These are phyloP conservation scores for Mormyrus lacerda DNA, from an alignment of 2,113 vertebrate species.

Conservation along the genomic window DNA sequence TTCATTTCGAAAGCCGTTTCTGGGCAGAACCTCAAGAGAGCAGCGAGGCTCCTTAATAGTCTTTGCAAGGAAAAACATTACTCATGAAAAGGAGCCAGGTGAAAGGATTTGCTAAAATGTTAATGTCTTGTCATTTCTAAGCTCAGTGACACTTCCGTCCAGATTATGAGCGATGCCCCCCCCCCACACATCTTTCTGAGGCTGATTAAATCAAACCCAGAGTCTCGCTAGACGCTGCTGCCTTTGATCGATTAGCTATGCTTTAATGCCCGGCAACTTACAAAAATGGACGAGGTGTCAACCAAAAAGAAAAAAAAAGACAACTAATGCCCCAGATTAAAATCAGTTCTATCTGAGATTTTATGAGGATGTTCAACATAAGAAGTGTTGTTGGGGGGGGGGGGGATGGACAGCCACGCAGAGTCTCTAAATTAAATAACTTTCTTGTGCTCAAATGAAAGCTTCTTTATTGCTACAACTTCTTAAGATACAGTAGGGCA, in stretches of 20 bases:
- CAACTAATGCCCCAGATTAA: slow-evolving; percentile 6
- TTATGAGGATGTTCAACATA: not conserved
- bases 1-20: not conserved
- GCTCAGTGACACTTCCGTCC: slow-evolving; percentile 8
- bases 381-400: not conserved
- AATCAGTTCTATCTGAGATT: not conserved
- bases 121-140: slow-evolving; percentile 13
- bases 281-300: not conserved
- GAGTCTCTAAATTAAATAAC: slow-evolving; percentile 1
- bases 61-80: not conserved
- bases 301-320: not conserved
- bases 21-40: slow-evolving; percentile 4
- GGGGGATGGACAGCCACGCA: not conserved
- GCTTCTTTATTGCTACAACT: not conserved
- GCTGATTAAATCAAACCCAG: slow-evolving; percentile 29
- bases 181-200: slow-evolving; percentile 23
- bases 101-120: slow-evolving; percentile 7
- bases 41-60: slow-evolving; percentile 6
- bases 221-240: slow-evolving; percentile 15
- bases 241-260: slow-evolving; percentile 42
- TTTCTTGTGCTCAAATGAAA: not conserved
- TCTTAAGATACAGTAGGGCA: not conserved
- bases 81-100: not conserved
- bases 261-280: not conserved
- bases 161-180: slow-evolving; percentile 36